Base-by-base conservation (phyloP, 2,113 vertebrate genomes). In the Ammodytes marinus region DNA sequence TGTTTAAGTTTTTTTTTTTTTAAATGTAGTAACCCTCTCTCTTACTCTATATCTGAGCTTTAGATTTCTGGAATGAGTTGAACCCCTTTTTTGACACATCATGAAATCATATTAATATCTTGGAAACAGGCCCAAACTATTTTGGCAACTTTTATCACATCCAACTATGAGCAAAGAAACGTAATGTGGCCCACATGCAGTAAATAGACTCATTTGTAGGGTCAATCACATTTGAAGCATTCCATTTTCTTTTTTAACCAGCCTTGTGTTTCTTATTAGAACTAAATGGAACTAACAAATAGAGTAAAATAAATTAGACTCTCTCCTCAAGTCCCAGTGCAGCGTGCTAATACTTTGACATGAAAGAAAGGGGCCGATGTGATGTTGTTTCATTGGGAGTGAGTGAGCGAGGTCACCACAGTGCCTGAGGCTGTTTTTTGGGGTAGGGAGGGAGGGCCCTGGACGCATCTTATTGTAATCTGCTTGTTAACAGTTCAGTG, bases 381-480 rank as follows among this genome's bases (percentile, higher is more conserved):
- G 49, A 77, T 54, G 73, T 58, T 11, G 60, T 81, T 81, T 86
- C 70, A 66, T 42, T 45, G 73, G 58, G 79, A 85, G 19, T 19
- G 7, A 1, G 10, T 9, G 71, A 70, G 11, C 27, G 58, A 79
- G 76, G 76, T 64, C 49, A 6, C 64, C 19, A 0, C 1, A 14
- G 8, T 0, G 75, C 61, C 87, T 75, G 52, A 7, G 65, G 74
- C 69, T 54, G 35, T 72, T 67, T 68, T 6, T 52, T 50, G n/a
- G 27, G 46, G 55, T 5, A 37, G n/a, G 42, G 27, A 27, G 27
- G 27, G 27, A 27, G 54, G 78, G 58, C 71, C 58, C 10, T 17
- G 75, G 60, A 60, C 52, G 42, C 59, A 1, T 7, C 35, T 4
- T 42, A 14, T 8, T 46, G 1, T 69, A 46, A 52, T 81, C 19